Evolutionary conservation across 2,888 invertebrate species (phyloP), one percentile per base, ranked within the genome.

Genomic region (Melitaea athalia): DNA sequence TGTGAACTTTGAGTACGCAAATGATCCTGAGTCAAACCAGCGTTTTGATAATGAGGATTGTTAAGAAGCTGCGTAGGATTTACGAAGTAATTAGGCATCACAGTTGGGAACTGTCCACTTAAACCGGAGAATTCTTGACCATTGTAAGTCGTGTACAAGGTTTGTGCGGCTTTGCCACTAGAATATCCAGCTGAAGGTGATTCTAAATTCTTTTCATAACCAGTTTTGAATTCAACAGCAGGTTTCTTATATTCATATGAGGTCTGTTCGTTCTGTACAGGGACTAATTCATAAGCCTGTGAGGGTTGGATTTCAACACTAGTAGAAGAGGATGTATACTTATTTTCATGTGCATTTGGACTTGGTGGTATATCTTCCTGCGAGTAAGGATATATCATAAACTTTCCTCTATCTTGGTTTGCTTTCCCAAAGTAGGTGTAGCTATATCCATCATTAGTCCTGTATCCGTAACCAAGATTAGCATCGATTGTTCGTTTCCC

Each of bases 401-500:
- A 95, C 78, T 94, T 95, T 12, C 92, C 92, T 77, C 91, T 88
- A 42, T 91, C 87, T 75, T 91, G 86, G 0, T 81, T 77, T 42
- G 88, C 81, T 79, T 89, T 91, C n/a, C 92, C 93, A 50, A 93
- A 92, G 73, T 92, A 89, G 3, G 88, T 87, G 74, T 93, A 93
- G n/a, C 88, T 85, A 57, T 93, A 93, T 10, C 93, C 92, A 73
- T 87, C 86, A 74, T 94, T 94, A 2, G 91, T 91, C 75, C 91
- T 90, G 72, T 94, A 94, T 8, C 95, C 95, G 80, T 95, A 96
- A 68, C 96, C 96, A 12, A 96, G 86, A 60, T 95, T 94, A 0
- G 94, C 94, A 73, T 96, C 95, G 14, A 96, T 95, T 0, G 96
- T 96, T 74, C 96, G 90, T 79, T 96, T 96, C 0, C 91, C 93